Base-by-base conservation (phyloP, 1,140 invertebrate genomes). In the Epicauta chinensis region DNA sequence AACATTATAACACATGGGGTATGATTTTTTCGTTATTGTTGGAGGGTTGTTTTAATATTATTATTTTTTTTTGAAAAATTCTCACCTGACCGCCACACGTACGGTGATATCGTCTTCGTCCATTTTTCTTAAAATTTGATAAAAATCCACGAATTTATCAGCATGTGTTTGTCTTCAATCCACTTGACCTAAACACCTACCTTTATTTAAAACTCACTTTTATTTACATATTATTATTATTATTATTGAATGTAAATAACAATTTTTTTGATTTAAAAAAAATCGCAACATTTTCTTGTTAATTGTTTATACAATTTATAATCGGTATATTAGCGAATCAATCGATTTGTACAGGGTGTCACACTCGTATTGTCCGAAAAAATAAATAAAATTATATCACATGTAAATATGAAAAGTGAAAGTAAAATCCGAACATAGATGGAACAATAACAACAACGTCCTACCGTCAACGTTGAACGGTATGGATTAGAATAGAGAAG, bases 1-100 rank as follows among this genome's bases (percentile, higher is more conserved):
- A n/a, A 10, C 3, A 11, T n/a, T 30, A 40, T 46, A 53, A 17
- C 14, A 43, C 31, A 51, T 16, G 23, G 29, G 38, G 37, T 30
- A 16, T 34, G 11, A n/a, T n/a, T n/a, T 34, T 34, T 10, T 34
- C 11, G 10, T 34, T 34, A 3, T 34, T 34, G 12, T n/a, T 30
- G 3, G 9, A 37, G 32, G 7, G 37, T 36, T 13, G 10, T 45
- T 9, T 23, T 35, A 13, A 11, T 9, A 17, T 44, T 14, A 35
- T 48, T 39, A 40, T 16, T 23, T 32, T 16, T 3, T 42, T 38
- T 30, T 23, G 30, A 44, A 14, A 31, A 51, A 23, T 45, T 29
- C 41, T 66, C 64, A 69, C 67, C 67, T 67, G 58, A 69, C 63
- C 36, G 66, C 67, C 30, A 69, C 67, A 10, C 67, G 59, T 29